Conservation (phyloP, 1,140 invertebrate genomes). For the Panagrolaimus sp. region DNA sequence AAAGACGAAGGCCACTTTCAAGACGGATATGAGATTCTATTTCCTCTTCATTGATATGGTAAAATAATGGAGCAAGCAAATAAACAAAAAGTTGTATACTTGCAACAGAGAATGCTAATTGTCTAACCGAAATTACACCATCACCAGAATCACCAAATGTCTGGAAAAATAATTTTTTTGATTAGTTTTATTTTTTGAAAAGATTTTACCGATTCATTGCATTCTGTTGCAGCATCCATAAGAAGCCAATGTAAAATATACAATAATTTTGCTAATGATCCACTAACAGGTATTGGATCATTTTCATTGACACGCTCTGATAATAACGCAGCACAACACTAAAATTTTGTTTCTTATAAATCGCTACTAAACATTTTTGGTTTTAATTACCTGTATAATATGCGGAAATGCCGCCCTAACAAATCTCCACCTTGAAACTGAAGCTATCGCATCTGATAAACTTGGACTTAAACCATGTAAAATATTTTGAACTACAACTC, state of each 20-base stretch:
- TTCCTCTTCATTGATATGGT: conserved; percentile 90
- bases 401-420: conserved; percentile 81
- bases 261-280: conserved; percentile 86
- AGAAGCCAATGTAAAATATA: conserved; percentile 98
- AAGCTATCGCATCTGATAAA: conserved; percentile 80
- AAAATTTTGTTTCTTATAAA: too few species aligned
- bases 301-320: conserved; percentile 28
- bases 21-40: conserved; percentile 85
- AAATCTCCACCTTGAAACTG: conserved; percentile 77
- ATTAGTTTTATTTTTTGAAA: too few species aligned
- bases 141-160: conserved; percentile 62
- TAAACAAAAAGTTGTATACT: conserved; percentile 93
- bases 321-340: conserved; percentile 53
- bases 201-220: conserved; percentile 69
- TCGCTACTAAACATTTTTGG: too few species aligned
- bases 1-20: conserved; percentile 91
- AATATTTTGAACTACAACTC: conserved; percentile 94
- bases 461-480: conserved; percentile 86
- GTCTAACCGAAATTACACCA: conserved; percentile 68
- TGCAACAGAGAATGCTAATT: conserved; percentile 85
- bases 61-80: conserved; percentile 85
- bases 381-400: conserved; percentile 74
- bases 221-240: conserved; percentile 92
- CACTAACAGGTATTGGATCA: conserved; percentile 63
- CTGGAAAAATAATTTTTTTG: background rate